Evolutionary conservation across 2,113 vertebrate genomes (phyloP).

Genomic region (Microtus ochrogaster): DNA sequence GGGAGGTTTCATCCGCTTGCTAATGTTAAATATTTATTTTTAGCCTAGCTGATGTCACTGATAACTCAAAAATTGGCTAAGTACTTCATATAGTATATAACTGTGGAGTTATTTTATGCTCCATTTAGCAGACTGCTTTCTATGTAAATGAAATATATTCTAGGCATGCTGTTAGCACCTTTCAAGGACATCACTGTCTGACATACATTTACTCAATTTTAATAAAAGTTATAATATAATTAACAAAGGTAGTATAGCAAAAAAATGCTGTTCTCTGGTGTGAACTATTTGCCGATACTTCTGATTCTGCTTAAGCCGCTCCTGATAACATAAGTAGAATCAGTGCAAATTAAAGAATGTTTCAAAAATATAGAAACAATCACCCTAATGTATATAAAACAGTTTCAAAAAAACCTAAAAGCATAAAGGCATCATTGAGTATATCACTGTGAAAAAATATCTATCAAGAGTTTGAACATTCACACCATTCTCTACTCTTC

Average conservation of each 20-base stretch:
- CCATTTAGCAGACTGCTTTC: constrained; percentile 71
- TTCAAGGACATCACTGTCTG: constrained; percentile 24
- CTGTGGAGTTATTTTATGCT: constrained; percentile 77
- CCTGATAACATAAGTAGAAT: constrained; percentile 1
- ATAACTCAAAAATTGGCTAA: constrained; percentile 75
- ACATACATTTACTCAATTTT: constrained; percentile 47
- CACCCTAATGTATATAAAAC: background rate
- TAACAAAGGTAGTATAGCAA: background rate
- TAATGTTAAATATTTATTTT: constrained; percentile 63
- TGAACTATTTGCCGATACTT: constrained; percentile 8
- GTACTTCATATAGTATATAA: constrained; percentile 73
- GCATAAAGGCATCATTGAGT: background rate
- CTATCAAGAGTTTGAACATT: background rate
- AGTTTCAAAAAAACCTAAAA: background rate
- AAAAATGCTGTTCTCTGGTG: background rate
- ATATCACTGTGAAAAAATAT: background rate
- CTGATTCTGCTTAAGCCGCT: background rate
- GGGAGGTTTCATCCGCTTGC: constrained; percentile 29
- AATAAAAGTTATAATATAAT: background rate
- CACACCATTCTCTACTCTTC: background rate
- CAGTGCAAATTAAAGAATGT: background rate
- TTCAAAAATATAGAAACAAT: constrained; percentile 38
- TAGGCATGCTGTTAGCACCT: background rate
- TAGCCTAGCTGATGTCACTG: constrained; percentile 51
- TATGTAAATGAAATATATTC: constrained; percentile 36